These are phyloP conservation scores for Porites cylindrica DNA, from an alignment of 92 coral and sea anemone genomes.

Conservation along the genomic window DNA sequence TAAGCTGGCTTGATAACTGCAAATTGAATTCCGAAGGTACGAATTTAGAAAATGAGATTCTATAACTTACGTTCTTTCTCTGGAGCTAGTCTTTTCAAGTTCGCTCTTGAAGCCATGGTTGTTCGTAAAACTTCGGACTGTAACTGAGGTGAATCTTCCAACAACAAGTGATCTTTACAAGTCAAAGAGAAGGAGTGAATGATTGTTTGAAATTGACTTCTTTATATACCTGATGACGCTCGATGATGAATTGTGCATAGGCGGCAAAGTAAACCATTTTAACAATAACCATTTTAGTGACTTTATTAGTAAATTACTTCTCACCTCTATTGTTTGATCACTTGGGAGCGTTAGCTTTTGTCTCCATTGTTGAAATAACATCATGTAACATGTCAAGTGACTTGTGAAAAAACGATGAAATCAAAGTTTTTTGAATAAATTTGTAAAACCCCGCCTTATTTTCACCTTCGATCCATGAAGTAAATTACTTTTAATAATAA, in stretches of 20 bases:
- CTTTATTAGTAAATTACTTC: neutral
- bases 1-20: too few relatives aligned
- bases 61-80: constrained; percentile 12
- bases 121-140: neutral
- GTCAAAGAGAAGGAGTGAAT: neutral
- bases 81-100: constrained; percentile 9
- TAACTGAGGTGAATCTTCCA: neutral
- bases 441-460: too few relatives aligned
- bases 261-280: neutral
- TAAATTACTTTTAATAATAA: too few relatives aligned
- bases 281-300: neutral
- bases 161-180: neutral
- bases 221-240: neutral
- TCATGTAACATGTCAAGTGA: too few relatives aligned
- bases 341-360: neutral
- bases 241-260: neutral
- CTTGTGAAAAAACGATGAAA: too few relatives aligned
- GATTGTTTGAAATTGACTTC: neutral
- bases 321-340: neutral
- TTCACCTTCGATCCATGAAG: too few relatives aligned
- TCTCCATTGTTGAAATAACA: neutral
- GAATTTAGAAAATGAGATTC: too few relatives aligned
- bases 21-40: too few relatives aligned
- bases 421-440: too few relatives aligned
- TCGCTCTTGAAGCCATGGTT: neutral